Evolutionary conservation across 1,140 invertebrate species (phyloP).

Genomic region (Apis mellifera): Amel_HAv3.1 CM009931.2:9323501-9324000

Average conservation of each 20-base stretch:
- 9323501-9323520: neutral
- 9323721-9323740: constrained; percentile 51
- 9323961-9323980: constrained; percentile 63
- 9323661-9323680: constrained; percentile 40
- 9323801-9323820: constrained; percentile 74
- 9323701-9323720: constrained; percentile 68
- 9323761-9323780: constrained; percentile 63
- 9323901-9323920: constrained; percentile 69
- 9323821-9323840: constrained; percentile 80
- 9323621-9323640: neutral
- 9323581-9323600: neutral
- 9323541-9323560: neutral
- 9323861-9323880: constrained; percentile 73
- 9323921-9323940: constrained; percentile 50
- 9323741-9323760: constrained; percentile 59
- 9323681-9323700: constrained; percentile 59
- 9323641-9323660: neutral
- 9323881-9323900: constrained; percentile 59
- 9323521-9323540: neutral
- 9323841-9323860: constrained; percentile 81
- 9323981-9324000: constrained; percentile 67
- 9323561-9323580: neutral
- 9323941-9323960: constrained; percentile 76
- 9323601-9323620: neutral
- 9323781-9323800: constrained; percentile 74